A percentile compares a stretch with the other conserved stretches of the same genome.
phyloP scores from a whole-genome alignment of 2,888 invertebrate genomes.

The Apamea epomidion region DNA sequence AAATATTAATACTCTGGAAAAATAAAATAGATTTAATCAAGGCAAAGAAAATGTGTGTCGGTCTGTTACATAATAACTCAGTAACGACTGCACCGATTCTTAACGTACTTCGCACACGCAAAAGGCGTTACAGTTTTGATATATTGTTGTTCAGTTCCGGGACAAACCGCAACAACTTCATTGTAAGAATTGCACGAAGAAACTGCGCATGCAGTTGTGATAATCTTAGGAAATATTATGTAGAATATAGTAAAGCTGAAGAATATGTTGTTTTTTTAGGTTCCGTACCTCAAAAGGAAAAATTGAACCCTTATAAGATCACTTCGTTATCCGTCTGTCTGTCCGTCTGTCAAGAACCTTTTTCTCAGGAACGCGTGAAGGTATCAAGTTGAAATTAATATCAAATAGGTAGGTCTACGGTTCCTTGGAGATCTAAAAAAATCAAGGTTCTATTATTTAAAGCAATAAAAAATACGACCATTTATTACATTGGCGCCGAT shows the following conservation, averaged over 20 bases:
- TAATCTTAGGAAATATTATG: not conserved
- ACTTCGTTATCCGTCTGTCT: too few relatives aligned
- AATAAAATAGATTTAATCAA: not conserved
- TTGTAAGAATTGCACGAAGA: slow-evolving; percentile 4
- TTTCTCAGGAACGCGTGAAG: too few relatives aligned
- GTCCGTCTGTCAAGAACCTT: too few relatives aligned
- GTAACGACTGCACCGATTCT: slow-evolving; percentile 32
- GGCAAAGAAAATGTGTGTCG: slow-evolving; percentile 28
- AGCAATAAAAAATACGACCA: too few relatives aligned
- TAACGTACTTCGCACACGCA: slow-evolving; percentile 37
- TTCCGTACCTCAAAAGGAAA: too few relatives aligned
- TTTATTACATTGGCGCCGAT: too few relatives aligned
- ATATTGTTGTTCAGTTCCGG: slow-evolving; percentile 34
- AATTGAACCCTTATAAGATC: too few relatives aligned
- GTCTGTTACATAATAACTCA: slow-evolving; percentile 34
- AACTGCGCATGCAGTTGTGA: not conserved
- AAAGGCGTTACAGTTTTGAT: slow-evolving; percentile 40
- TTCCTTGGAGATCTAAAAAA: too few relatives aligned
- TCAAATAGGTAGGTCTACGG: too few relatives aligned
- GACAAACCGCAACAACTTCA: not conserved
- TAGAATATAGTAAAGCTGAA: not conserved
- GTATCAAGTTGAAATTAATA: too few relatives aligned
- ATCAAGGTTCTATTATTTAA: too few relatives aligned
- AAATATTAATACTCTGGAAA: not conserved
- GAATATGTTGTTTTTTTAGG: not conserved